phyloP scores from a whole-genome alignment of 2,113 vertebrate genomes.

The Pithys albifrons region DNA sequence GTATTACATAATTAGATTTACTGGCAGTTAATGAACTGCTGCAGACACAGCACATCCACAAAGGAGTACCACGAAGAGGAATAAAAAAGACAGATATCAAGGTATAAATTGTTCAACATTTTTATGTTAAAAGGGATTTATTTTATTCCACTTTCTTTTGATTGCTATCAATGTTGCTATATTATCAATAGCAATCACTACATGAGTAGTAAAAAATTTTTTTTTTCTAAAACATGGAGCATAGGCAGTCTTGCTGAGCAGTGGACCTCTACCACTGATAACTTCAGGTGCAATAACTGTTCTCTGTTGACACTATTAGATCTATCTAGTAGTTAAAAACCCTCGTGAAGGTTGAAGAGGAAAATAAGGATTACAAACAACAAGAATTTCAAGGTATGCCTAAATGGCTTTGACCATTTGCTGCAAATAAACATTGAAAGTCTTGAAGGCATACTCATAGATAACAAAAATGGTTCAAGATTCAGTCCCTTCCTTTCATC shows the following conservation, averaged over 20 bases:
- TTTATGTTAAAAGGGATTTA: neutral
- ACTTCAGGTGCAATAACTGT: neutral
- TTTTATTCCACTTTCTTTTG: neutral
- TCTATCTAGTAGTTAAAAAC: neutral
- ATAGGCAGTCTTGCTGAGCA: neutral
- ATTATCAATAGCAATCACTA: neutral
- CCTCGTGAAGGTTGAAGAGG: neutral
- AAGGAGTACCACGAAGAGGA: neutral
- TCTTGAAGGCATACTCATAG: neutral
- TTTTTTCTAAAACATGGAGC: neutral
- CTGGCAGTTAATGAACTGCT: constrained; percentile 50
- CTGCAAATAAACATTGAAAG: neutral
- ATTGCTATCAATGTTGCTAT: neutral
- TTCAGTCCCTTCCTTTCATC: neutral
- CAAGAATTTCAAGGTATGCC: neutral
- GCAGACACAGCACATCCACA: constrained; percentile 33
- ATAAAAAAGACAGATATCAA: neutral
- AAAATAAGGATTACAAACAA: neutral
- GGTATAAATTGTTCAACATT: neutral
- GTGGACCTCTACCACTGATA: neutral
- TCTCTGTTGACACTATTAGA: neutral
- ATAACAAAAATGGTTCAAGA: neutral
- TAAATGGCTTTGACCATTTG: neutral
- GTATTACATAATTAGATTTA: constrained; percentile 57
- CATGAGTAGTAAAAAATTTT: neutral